phyloP scores from a whole-genome alignment of 1,140 invertebrate species.

The Tetragonula clypearis region DNA sequence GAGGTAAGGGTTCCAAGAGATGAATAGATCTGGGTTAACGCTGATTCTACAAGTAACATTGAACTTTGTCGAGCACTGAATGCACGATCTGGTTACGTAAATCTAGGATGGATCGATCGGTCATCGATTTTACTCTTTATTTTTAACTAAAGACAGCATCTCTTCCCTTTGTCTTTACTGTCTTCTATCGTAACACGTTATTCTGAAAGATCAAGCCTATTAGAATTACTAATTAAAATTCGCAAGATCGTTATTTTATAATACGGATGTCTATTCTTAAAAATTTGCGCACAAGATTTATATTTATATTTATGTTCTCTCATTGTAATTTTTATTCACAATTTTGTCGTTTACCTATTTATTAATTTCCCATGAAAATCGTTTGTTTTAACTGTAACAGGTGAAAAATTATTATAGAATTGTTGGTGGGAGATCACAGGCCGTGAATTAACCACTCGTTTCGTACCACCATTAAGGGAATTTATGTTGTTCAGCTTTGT shows the following conservation, averaged over 20 bases:
- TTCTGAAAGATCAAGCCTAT: neutral
- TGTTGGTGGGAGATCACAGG: neutral
- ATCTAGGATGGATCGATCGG: neutral
- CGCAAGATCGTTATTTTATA: neutral
- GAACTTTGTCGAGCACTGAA: slow-evolving; percentile 45
- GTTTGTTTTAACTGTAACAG: neutral
- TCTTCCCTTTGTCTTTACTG: neutral
- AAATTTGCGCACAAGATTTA: neutral
- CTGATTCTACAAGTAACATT: slow-evolving; percentile 56
- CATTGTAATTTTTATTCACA: neutral
- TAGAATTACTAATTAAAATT: neutral
- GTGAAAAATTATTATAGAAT: neutral
- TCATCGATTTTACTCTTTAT: neutral
- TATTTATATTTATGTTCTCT: neutral
- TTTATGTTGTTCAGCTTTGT: slow-evolving; percentile 7
- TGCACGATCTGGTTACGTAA: slow-evolving; percentile 32
- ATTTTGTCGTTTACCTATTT: neutral
- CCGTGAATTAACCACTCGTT: neutral
- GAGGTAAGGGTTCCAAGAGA: neutral
- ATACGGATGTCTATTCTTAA: neutral
- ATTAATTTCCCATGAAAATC: neutral
- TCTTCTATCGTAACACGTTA: too few species aligned
- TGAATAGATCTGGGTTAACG: slow-evolving; percentile 42
- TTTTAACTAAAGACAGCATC: neutral
- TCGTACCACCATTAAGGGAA: slow-evolving; percentile 10